These are phyloP conservation scores for Parnassius smintheus DNA, from an alignment of 2,888 invertebrate genomes.

Conservation along the genomic window DNA sequence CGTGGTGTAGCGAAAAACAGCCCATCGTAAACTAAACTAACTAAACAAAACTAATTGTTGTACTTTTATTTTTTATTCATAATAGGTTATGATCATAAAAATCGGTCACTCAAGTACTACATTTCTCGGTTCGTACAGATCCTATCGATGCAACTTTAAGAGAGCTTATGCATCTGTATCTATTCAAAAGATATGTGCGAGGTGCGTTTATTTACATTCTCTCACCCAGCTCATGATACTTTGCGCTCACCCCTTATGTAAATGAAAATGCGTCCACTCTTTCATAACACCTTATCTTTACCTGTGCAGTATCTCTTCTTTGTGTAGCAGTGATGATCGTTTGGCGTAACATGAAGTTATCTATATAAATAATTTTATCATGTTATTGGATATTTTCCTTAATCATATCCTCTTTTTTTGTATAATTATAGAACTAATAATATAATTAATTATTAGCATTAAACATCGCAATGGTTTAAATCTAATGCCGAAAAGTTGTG, in stretches of 20 bases:
- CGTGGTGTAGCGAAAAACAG: too few relatives aligned
- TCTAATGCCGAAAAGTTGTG: too few relatives aligned
- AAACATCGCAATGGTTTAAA: too few relatives aligned
- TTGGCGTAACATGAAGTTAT: background rate
- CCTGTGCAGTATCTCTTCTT: slow-evolving; percentile 20
- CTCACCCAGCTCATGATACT: slow-evolving; percentile 8
- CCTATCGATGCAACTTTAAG: slow-evolving; percentile 5
- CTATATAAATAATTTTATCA: background rate
- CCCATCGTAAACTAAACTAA: too few relatives aligned
- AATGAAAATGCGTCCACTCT: slow-evolving; percentile 20
- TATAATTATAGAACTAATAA: too few relatives aligned
- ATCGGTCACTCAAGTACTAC: background rate
- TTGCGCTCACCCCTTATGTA: slow-evolving; percentile 18
- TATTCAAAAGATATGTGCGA: slow-evolving; percentile 21
- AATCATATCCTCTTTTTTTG: too few relatives aligned
- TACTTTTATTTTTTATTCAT: too few relatives aligned
- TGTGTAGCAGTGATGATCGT: slow-evolving; percentile 4
- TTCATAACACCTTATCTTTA: slow-evolving; percentile 20
- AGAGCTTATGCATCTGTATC: slow-evolving; percentile 4
- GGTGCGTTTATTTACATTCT: slow-evolving; percentile 19
- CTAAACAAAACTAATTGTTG: too few relatives aligned
- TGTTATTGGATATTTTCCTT: too few relatives aligned
- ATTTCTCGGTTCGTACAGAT: background rate
- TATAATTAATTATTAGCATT: too few relatives aligned
- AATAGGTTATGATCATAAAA: background rate